Evolutionary conservation across 2,888 invertebrate species (phyloP).

Genomic region (Nesidiocoris tenuis): DNA sequence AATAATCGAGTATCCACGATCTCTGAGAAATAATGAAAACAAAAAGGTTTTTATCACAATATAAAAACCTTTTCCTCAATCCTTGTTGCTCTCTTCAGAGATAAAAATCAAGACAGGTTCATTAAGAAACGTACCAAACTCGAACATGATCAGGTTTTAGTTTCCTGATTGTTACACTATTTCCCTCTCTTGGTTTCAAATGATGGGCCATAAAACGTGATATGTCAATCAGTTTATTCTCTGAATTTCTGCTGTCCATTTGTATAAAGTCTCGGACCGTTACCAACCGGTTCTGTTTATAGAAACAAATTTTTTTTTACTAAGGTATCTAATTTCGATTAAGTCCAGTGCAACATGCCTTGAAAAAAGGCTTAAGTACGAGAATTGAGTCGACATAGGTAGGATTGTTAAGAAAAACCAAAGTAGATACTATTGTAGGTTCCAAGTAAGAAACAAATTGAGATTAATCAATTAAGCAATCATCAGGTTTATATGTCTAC

Average conservation of each 20-base stretch:
- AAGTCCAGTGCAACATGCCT: no score
- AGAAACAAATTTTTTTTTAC: no score
- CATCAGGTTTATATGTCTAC: slow-evolving; percentile 29
- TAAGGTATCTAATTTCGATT: no score
- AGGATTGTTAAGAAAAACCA: no score
- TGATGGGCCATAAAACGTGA: not conserved
- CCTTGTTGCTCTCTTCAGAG: slow-evolving; percentile 35
- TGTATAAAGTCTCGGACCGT: not conserved
- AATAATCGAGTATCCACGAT: slow-evolving; percentile 37
- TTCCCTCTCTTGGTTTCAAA: not conserved
- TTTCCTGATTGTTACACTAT: no score
- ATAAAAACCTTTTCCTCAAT: slow-evolving; percentile 8
- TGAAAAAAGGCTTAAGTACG: no score
- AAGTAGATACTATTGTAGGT: slow-evolving; percentile 17
- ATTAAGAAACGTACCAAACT: no score
- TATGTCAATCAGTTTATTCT: not conserved
- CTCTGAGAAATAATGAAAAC: slow-evolving; percentile 14
- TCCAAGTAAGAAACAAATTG: slow-evolving; percentile 34
- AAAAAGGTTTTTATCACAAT: no score
- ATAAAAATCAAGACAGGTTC: slow-evolving; percentile 12
- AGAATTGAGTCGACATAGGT: no score
- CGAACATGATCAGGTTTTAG: no score
- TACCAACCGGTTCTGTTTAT: no score
- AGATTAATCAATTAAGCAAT: slow-evolving; percentile 39
- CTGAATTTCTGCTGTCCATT: not conserved